Base-by-base conservation (phyloP, 2,113 vertebrate species). In the Paralichthys olivaceus region DNA sequence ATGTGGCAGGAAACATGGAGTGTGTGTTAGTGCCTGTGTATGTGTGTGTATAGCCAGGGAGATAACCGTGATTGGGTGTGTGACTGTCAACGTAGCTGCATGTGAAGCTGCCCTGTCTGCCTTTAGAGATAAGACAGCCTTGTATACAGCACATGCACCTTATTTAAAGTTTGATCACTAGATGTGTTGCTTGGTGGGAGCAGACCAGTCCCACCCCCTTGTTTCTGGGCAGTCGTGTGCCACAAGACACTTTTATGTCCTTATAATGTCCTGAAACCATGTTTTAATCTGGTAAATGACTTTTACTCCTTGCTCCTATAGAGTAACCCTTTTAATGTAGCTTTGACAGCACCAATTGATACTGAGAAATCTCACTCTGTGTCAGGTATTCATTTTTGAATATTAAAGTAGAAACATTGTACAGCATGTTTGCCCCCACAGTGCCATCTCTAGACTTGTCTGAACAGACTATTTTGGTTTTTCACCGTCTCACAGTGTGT, bases 41-140 rank as follows among this genome's bases (percentile, higher is more conserved):
- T 53, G n/a, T 49, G 56, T 60, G 19, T 57, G 75, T 74, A 49
- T 7, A 6, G 51, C 26, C 51, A 17, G 40, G 61, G 55, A 86
- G 86, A 88, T 85, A 84, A 80, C 58, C 32, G 51, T 45, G 23
- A 75, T 66, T 62, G 64, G 58, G 49, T 77, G 60, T 68, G 68
- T 55, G 37, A 69, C 59, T 75, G 79, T 76, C 65, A 77, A 67
- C 9, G 11, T 54, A 60, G 66, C 60, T 67, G 45, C 72, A 40
- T 59, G 67, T 71, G 79, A 69, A 68, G 77, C 75, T 75, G 62
- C 20, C 28, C 76, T 66, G 40, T 80, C 79, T 81, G 75, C 72
- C 59, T 67, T 60, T 22, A 9, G 34, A 74, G 86, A 91, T 86
- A 86, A 78, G 72, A 71, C 23, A 1, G 7, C 5, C 55, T 43